phyloP scores from a whole-genome alignment of 1,140 invertebrate genomes.

The Lordiphosa collinella region DNA sequence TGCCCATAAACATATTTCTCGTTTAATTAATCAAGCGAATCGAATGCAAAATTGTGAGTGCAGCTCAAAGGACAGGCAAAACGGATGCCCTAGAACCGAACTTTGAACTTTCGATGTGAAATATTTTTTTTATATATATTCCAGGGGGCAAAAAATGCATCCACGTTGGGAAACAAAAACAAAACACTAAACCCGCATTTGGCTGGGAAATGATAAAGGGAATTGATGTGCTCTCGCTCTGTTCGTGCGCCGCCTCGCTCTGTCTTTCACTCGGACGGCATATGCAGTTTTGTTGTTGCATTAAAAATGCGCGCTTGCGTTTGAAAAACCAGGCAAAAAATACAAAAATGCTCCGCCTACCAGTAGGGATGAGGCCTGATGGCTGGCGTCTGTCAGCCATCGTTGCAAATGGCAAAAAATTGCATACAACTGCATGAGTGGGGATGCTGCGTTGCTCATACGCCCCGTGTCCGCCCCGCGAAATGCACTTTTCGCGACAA shows the following conservation, averaged over 20 bases:
- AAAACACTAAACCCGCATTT: slow-evolving; percentile 60
- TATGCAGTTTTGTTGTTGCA: slow-evolving; percentile 37
- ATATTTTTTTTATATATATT: slow-evolving; percentile 46
- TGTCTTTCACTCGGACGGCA: neutral
- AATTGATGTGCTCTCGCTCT: slow-evolving; percentile 1
- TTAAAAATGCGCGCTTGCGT: slow-evolving; percentile 79
- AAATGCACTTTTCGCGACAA: slow-evolving; percentile 68
- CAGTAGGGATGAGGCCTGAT: slow-evolving; percentile 5
- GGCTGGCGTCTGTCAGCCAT: slow-evolving; percentile 44
- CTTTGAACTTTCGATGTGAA: slow-evolving; percentile 65
- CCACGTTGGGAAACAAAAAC: slow-evolving; percentile 19
- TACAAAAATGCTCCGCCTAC: slow-evolving; percentile 76
- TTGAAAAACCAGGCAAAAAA: slow-evolving; percentile 69
- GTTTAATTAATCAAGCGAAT: slow-evolving; percentile 69
- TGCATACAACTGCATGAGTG: slow-evolving; percentile 56
- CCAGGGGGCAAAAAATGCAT: slow-evolving; percentile 11
- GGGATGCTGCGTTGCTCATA: slow-evolving; percentile 51
- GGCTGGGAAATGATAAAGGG: slow-evolving; percentile 3
- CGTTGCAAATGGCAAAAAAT: slow-evolving; percentile 46
- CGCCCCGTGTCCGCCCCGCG: slow-evolving; percentile 40
- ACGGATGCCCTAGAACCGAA: slow-evolving; percentile 57
- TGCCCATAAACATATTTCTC: slow-evolving; percentile 63
- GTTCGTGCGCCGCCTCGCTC: neutral
- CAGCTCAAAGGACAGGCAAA: slow-evolving; percentile 51
- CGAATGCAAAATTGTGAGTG: slow-evolving; percentile 34